These are phyloP conservation scores for Drosophila emarginata DNA, from an alignment of 2,888 invertebrate genomes.

Conservation along the genomic window DNA sequence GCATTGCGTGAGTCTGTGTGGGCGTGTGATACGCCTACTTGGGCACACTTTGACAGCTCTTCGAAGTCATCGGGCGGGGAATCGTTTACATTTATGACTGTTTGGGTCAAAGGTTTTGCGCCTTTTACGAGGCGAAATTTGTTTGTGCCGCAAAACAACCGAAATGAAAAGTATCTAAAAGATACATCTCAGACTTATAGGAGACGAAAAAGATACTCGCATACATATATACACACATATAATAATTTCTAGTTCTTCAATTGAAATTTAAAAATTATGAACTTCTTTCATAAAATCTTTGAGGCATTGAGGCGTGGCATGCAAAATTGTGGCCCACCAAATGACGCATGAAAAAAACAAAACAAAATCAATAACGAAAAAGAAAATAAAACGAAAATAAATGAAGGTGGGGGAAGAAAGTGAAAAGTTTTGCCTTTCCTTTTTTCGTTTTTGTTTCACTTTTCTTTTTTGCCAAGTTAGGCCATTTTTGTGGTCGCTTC, in stretches of 20 bases:
- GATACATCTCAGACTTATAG: not conserved
- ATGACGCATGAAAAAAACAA: constrained; percentile 62
- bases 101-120: constrained; percentile 64
- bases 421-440: constrained; percentile 9
- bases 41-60: constrained; percentile 62
- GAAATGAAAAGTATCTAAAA: not conserved
- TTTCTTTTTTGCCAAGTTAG: constrained; percentile 58
- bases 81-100: constrained; percentile 65
- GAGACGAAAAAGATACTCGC: not conserved
- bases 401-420: constrained; percentile 4
- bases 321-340: constrained; percentile 54
- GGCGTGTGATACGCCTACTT: constrained; percentile 42
- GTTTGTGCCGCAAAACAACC: not conserved
- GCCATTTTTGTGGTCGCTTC: constrained; percentile 65
- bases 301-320: constrained; percentile 42
- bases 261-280: constrained; percentile 32
- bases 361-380: constrained; percentile 61
- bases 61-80: constrained; percentile 37
- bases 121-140: constrained; percentile 46
- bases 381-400: not conserved
- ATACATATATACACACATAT: constrained; percentile 8
- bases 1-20: constrained; percentile 41
- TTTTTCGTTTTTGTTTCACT: not conserved
- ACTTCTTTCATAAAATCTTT: constrained; percentile 12
- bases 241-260: constrained; percentile 49